These are phyloP conservation scores for Cygnus atratus DNA, from an alignment of 2,113 vertebrate genomes.

Conservation along the genomic window DNA sequence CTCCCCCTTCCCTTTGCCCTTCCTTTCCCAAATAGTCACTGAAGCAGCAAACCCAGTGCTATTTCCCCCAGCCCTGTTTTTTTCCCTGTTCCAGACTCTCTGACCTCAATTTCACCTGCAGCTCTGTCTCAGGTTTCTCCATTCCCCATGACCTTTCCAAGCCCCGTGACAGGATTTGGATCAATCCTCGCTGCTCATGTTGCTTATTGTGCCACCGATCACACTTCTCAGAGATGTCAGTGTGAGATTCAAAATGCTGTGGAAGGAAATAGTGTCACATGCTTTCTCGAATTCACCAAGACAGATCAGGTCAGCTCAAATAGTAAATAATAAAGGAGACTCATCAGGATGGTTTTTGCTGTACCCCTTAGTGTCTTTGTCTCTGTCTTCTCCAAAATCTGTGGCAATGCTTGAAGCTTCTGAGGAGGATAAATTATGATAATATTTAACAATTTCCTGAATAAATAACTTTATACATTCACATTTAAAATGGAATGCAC, in stretches of 20 bases:
- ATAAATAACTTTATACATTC: not conserved
- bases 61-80: not conserved
- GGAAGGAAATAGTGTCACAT: not conserved
- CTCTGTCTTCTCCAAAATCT: not conserved
- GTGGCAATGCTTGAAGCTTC: not conserved
- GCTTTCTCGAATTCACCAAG: not conserved
- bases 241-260: not conserved
- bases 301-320: not conserved
- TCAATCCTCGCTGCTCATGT: not conserved
- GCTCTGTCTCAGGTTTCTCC: not conserved
- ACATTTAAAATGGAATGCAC: not conserved
- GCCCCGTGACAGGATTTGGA: not conserved
- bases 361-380: not conserved
- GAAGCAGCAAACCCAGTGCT: not conserved
- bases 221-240: not conserved
- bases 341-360: not conserved
- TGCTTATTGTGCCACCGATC: not conserved
- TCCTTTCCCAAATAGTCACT: not conserved
- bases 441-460: not conserved
- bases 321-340: not conserved
- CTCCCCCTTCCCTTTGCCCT: not conserved
- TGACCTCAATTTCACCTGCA: not conserved
- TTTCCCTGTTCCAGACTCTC: not conserved
- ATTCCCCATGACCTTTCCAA: not conserved
- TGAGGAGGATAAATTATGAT: not conserved